Conservation (phyloP, 2,888 invertebrate genomes). For the Agonopterix heracliana region DNA sequence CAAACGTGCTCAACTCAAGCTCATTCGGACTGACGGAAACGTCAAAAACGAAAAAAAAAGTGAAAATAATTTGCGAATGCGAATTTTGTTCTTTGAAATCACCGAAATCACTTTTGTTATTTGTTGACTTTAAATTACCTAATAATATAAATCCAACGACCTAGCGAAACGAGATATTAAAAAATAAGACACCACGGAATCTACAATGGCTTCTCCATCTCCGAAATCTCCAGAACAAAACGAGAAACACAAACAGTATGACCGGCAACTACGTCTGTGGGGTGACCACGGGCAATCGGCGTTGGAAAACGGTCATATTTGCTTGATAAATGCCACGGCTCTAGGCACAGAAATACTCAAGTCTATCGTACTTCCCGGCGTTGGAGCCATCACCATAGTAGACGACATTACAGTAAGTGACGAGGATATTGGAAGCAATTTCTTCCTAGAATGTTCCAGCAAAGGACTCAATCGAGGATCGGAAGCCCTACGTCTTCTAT, state of each 20-base stretch:
- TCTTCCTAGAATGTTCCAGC: conserved; percentile 90
- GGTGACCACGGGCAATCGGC: conserved; percentile 97
- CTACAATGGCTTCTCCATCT: conserved; percentile 79
- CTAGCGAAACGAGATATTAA: too few relatives aligned
- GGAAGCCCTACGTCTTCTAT: conserved; percentile 85
- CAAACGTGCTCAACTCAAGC: too few relatives aligned
- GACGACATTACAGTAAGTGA: conserved; percentile 90
- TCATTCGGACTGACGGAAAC: too few relatives aligned
- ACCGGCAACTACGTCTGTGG: conserved; percentile 94
- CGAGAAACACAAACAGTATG: conserved; percentile 86
- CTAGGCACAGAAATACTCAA: conserved; percentile 97
- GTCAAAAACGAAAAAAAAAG: too few relatives aligned
- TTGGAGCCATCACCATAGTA: conserved; percentile 93
- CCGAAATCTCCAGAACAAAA: conserved; percentile 84
- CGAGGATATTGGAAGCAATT: conserved; percentile 96
- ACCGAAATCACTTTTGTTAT: too few relatives aligned
- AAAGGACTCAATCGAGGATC: conserved; percentile 91
- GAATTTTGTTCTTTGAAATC: too few relatives aligned
- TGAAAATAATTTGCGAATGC: too few relatives aligned
- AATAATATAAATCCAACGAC: too few relatives aligned
- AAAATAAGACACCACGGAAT: conserved; percentile 1
- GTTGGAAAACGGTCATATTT: conserved; percentile 92
- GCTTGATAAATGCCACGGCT: conserved; percentile 94
- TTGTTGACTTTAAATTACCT: too few relatives aligned
- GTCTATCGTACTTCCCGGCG: conserved; percentile 95